Base-by-base conservation (phyloP, 2,888 invertebrate genomes). In the Margaritifera margaritifera region DNA sequence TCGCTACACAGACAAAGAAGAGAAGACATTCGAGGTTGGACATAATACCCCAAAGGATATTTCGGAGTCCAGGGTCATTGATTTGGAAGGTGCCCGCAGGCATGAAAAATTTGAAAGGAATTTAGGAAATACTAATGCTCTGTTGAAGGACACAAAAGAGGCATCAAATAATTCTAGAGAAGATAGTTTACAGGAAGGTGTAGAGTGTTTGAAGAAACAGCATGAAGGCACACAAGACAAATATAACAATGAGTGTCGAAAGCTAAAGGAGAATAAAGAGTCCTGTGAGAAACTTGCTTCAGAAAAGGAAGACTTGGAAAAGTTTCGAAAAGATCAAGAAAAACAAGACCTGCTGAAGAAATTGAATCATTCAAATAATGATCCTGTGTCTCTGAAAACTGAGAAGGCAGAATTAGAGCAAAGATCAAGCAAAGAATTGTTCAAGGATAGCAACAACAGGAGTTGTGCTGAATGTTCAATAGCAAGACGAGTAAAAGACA, bases 241-340 rank as follows among this genome's bases (percentile, higher is more conserved):
- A 20, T 63, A n/a, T n/a, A n/a, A n/a, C n/a, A n/a, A n/a, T n/a
- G n/a, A n/a, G n/a, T n/a, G n/a, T n/a, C n/a, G n/a, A n/a, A n/a
- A 59, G 31, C 59, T 59, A 42, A 31, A 59, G 31, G 59, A 50
- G 71, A 70, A n/a, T n/a, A n/a, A n/a, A n/a, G n/a, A n/a, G n/a
- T n/a, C n/a, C n/a, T n/a, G n/a, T n/a, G n/a, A n/a, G 56, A 62
- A 56, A 27, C 4, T 62, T 6, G 50, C 56, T 4, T n/a, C 56
- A 18, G 68, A 69, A 19, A 73, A 70, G 42, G 27, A 72, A 52
- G 76, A 75, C 4, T 25, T 66, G 20, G 74, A 74, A 54, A 77
- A 80, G 51, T 22, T 64, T 51, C 5, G 72, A n/a, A 69, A 66
- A 58, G 68, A 71, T 19, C 60, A 64, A 15, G 74, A 71, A 15